These are phyloP conservation scores for Agrotis segetum DNA, from an alignment of 2,888 invertebrate genomes.

Conservation along the genomic window DNA sequence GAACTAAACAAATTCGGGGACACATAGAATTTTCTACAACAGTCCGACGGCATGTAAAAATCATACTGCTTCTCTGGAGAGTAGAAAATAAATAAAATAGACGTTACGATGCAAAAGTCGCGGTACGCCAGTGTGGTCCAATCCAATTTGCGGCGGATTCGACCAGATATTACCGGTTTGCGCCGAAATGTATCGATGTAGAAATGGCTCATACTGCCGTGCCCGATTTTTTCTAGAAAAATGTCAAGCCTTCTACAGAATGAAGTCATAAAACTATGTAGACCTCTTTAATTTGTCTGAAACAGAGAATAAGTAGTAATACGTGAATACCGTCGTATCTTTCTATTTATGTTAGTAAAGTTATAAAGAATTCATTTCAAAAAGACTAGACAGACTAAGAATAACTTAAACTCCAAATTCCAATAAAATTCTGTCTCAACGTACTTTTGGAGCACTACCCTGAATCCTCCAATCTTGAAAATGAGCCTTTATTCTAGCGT, in stretches of 20 bases:
- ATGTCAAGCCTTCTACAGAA: slow-evolving; percentile 12
- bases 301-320: slow-evolving; percentile 1
- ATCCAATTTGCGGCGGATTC: slow-evolving; percentile 83
- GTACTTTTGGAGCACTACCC: slow-evolving; percentile 25
- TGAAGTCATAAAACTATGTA: slow-evolving; percentile 1
- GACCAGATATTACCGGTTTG: slow-evolving; percentile 79
- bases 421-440: slow-evolving; percentile 17
- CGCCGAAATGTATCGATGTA: slow-evolving; percentile 53
- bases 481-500: slow-evolving; percentile 37
- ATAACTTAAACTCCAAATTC: slow-evolving; percentile 27
- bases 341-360: slow-evolving; percentile 13
- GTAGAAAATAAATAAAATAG: slow-evolving; percentile 71
- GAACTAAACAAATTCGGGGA: slow-evolving; percentile 19
- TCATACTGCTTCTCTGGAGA: slow-evolving; percentile 38
- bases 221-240: slow-evolving; percentile 25
- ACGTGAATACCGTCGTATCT: background rate
- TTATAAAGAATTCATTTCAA: slow-evolving; percentile 22
- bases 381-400: slow-evolving; percentile 1
- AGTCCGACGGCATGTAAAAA: slow-evolving; percentile 52
- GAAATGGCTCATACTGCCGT: slow-evolving; percentile 25
- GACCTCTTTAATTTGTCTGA: slow-evolving; percentile 6
- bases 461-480: slow-evolving; percentile 29
- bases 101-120: slow-evolving; percentile 75
- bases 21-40: slow-evolving; percentile 43
- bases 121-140: slow-evolving; percentile 73